These are phyloP conservation scores for Planiliza haematocheilus DNA, from an alignment of 2,113 vertebrate species.

Conservation along the genomic window DNA sequence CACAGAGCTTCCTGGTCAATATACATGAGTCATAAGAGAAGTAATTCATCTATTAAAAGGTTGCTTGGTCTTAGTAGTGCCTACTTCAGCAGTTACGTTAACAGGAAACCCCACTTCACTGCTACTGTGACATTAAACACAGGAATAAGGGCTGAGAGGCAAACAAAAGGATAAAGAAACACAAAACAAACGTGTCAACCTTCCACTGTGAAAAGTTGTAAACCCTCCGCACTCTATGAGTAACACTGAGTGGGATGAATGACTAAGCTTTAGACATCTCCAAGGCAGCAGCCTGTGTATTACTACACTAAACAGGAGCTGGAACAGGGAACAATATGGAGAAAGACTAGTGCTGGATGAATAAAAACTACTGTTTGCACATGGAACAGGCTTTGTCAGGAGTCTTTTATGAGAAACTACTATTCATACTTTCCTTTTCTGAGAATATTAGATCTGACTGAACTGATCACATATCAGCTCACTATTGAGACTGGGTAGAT, in stretches of 20 bases:
- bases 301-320: conserved; percentile 27
- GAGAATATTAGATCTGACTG: background rate
- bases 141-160: background rate
- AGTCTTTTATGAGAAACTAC: conserved; percentile 23
- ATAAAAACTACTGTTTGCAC: conserved; percentile 16
- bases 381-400: conserved; percentile 19
- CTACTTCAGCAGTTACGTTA: background rate
- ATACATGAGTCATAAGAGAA: background rate
- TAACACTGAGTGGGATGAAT: conserved; percentile 56
- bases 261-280: conserved; percentile 46
- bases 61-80: background rate
- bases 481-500: background rate
- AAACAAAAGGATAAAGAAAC: conserved; percentile 5
- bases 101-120: background rate
- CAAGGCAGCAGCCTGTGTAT: conserved; percentile 43
- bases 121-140: background rate
- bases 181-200: conserved; percentile 2
- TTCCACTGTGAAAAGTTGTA: background rate
- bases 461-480: conserved; percentile 23
- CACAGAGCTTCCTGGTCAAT: background rate
- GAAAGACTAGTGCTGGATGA: conserved; percentile 1
- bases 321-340: background rate
- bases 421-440: background rate
- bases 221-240: conserved; percentile 38
- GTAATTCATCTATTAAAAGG: conserved; percentile 3